phyloP scores from a whole-genome alignment of 2,797 vertebrate genomes.

The Gastrophryne carolinensis region DNA sequence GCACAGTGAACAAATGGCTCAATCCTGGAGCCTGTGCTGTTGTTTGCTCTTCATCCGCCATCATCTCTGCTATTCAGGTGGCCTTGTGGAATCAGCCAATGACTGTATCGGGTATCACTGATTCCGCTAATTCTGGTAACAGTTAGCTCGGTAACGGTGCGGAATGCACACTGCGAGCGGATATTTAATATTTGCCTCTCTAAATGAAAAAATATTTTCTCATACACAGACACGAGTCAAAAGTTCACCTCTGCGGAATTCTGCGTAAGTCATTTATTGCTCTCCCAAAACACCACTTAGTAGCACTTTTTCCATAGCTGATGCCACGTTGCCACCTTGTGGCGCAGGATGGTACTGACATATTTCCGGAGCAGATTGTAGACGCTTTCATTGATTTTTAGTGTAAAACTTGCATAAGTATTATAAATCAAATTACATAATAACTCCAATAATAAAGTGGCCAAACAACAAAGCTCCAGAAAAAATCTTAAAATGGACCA shows the following conservation, averaged over 20 bases:
- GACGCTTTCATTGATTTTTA: no score
- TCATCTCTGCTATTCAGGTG: background rate
- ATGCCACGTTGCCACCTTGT: background rate
- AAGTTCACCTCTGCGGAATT: background rate
- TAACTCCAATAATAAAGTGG: no score
- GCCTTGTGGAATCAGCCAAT: background rate
- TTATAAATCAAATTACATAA: no score
- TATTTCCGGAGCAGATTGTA: no score
- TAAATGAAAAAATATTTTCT: background rate
- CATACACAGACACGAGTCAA: background rate
- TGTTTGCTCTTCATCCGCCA: background rate
- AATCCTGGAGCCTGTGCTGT: no score
- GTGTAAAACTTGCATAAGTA: no score
- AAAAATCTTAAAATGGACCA: no score
- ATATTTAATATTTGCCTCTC: background rate
- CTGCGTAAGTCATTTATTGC: background rate
- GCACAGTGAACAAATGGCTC: no score
- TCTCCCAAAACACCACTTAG: background rate
- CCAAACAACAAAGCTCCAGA: no score
- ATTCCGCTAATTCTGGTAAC: background rate
- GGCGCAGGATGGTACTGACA: background rate
- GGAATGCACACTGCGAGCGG: background rate
- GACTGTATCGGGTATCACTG: background rate
- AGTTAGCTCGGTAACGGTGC: no score
- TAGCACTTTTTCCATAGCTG: background rate